Conservation (phyloP, 1,140 invertebrate species). For the Melipona quadrifasciata region DNA sequence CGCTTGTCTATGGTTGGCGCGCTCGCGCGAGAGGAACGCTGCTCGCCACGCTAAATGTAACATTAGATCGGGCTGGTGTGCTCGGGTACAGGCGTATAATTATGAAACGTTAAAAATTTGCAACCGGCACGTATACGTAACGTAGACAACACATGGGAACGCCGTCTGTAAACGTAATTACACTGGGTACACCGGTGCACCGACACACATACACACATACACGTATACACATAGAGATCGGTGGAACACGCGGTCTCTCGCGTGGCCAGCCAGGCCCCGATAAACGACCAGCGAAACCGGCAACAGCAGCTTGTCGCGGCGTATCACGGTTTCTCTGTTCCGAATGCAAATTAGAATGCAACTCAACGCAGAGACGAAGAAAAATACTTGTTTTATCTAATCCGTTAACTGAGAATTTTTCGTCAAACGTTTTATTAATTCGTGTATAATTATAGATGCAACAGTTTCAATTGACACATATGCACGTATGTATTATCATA, state of each 20-base stretch:
- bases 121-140: slow-evolving; percentile 21
- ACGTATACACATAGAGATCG: neutral
- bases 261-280: neutral
- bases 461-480: too few relatives aligned
- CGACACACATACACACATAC: neutral
- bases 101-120: slow-evolving; percentile 50
- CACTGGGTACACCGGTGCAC: neutral
- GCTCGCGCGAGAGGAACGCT: neutral
- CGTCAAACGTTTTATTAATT: neutral
- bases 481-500: too few relatives aligned
- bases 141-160: neutral
- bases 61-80: slow-evolving; percentile 35
- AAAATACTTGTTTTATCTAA: slow-evolving; percentile 14
- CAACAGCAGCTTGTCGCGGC: slow-evolving; percentile 30
- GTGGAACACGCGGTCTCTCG: slow-evolving; percentile 17
- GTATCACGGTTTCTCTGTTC: slow-evolving; percentile 46
- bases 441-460: neutral
- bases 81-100: slow-evolving; percentile 36
- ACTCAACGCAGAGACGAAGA: neutral
- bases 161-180: slow-evolving; percentile 42
- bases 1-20: neutral
- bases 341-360: slow-evolving; percentile 39
- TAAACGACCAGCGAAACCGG: slow-evolving; percentile 19
- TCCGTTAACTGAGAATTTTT: neutral
- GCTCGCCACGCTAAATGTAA: slow-evolving; percentile 17